Conservation (phyloP, 23 tunicate genomes). For the Botrylloides violaceus region DNA sequence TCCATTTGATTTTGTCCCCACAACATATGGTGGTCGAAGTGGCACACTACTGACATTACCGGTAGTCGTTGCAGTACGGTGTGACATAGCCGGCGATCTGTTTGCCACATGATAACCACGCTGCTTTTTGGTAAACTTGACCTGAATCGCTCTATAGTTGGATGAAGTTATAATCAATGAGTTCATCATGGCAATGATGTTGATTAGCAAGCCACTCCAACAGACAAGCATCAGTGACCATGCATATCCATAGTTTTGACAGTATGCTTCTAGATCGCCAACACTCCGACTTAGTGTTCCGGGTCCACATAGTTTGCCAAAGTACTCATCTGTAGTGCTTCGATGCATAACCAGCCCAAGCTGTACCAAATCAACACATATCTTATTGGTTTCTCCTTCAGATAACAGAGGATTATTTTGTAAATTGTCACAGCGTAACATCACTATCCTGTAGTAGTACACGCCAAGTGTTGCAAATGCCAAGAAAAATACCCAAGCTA, state of each 20-base stretch:
- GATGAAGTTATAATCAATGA: constrained; percentile 1
- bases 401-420: constrained; percentile 29
- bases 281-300: constrained; percentile 34
- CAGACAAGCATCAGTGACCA: constrained; percentile 53
- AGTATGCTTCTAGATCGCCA: constrained; percentile 61
- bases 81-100: constrained; percentile 12
- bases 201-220: constrained; percentile 62
- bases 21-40: constrained; percentile 36
- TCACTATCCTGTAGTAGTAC: constrained; percentile 74
- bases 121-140: not conserved
- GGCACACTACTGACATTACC: not conserved
- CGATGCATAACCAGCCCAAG: constrained; percentile 73
- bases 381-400: constrained; percentile 40
- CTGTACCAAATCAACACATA: constrained; percentile 89
- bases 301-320: constrained; percentile 91
- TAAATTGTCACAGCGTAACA: constrained; percentile 80
- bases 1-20: constrained; percentile 28
- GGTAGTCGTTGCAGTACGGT: constrained; percentile 21
- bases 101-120: constrained; percentile 19
- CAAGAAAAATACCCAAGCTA: constrained; percentile 69
- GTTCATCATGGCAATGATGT: constrained; percentile 66
- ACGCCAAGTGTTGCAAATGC: constrained; percentile 76
- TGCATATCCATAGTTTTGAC: constrained; percentile 34
- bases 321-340: constrained; percentile 63
- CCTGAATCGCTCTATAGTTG: constrained; percentile 55